Evolutionary conservation across 1,140 invertebrate species (phyloP), one percentile per base, ranked within the genome.

Genomic region (Andricus grossulariae): DNA sequence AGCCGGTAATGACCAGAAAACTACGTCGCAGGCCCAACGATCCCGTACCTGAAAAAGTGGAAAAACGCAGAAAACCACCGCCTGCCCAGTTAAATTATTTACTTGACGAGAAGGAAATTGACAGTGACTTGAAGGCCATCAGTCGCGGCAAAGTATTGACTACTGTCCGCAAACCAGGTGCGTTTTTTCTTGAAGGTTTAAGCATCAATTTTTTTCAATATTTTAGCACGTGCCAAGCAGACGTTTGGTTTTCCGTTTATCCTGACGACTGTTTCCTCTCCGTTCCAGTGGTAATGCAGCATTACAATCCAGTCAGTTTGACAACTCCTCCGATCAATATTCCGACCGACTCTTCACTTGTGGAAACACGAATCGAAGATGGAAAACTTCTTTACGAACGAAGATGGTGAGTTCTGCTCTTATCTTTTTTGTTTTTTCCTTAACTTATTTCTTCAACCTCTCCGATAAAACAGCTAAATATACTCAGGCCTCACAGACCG

Each of bases 321-420:
- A 72, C 90, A 88, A 86, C 86, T 82, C 85, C 90, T 80, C 87
- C 86, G 79, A 86, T 87, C 77, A 83, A 84, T 74, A 84, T 86
- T 25, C 54, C 91, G 50, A 82, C 81, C 54, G 92, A 93, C 74
- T 81, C 89, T 6, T 87, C 93, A 73, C 88, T 93, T 39, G 92
- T 94, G 45, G 97, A 98, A 85, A 96, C 96, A 16, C 94, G 95
- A 83, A 97, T 99, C 84, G 97, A 98, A 92, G 97, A 98, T 92
- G 97, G 98, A 73, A 98, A 98, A 92, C 91, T 99, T 60, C 93
- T 97, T 84, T 99, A 97, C 92, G 97, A 99, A 91, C 95, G 97
- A 84, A 93, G 97, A 90, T 99, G 97, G 98, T 95, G 90, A 90
- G 88, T 82, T 19, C n/a, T n/a, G n/a, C n/a, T n/a, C n/a, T n/a